These are phyloP conservation scores for Festucalex cinctus DNA, from an alignment of 2,113 vertebrate genomes.

Conservation along the genomic window DNA sequence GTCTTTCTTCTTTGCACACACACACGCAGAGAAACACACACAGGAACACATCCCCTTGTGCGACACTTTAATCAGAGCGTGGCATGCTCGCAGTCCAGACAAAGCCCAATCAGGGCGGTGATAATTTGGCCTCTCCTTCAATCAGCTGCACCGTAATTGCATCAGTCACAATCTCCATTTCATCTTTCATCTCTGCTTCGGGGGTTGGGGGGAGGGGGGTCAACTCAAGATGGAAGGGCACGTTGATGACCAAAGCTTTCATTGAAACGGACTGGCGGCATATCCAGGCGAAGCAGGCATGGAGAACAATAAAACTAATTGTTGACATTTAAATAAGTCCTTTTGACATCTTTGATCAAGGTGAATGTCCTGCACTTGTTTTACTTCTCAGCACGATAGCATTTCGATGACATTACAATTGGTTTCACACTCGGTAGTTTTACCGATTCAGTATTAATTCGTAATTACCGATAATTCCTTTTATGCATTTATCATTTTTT, in stretches of 20 bases:
- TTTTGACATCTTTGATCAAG: constrained; percentile 32
- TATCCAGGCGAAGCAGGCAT: constrained; percentile 28
- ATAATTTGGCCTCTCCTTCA: constrained; percentile 80
- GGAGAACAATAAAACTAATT: constrained; percentile 58
- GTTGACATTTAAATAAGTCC: constrained; percentile 51
- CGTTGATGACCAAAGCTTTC: constrained; percentile 49
- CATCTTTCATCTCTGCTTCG: constrained; percentile 72
- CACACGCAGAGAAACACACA: constrained; percentile 33
- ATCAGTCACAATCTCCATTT: constrained; percentile 78
- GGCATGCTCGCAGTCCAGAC: constrained; percentile 69
- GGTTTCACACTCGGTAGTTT: too few species aligned
- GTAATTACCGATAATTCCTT: too few species aligned
- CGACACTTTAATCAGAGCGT: constrained; percentile 75
- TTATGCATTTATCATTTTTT: too few species aligned
- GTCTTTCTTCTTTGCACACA: constrained; percentile 27
- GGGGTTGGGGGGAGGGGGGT: constrained; percentile 28
- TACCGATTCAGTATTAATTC: too few species aligned
- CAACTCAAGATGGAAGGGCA: constrained; percentile 41
- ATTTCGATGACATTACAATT: neutral
- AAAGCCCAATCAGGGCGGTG: constrained; percentile 75
- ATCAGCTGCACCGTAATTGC: constrained; percentile 76
- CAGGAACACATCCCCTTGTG: constrained; percentile 42
- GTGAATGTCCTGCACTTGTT: neutral
- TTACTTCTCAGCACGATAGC: neutral
- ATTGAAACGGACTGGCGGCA: constrained; percentile 59